phyloP scores from a whole-genome alignment of 2,113 vertebrate species.

The Crotalus tigris region DNA sequence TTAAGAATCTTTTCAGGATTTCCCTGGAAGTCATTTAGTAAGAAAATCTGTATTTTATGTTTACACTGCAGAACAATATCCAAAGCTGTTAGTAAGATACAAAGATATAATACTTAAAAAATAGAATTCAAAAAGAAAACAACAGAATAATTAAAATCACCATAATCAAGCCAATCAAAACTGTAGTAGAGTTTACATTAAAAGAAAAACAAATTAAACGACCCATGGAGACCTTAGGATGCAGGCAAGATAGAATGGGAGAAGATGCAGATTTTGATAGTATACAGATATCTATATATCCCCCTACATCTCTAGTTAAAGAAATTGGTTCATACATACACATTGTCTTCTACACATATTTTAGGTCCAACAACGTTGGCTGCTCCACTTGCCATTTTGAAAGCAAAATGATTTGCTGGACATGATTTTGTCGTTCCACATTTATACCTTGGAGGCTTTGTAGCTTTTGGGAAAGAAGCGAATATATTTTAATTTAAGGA shows the following conservation, averaged over 20 bases:
- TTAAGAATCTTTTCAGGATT: not conserved
- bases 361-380: conserved; percentile 94
- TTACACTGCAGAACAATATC: not conserved
- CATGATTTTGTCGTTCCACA: conserved; percentile 89
- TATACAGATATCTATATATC: not conserved
- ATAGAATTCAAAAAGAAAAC: not conserved
- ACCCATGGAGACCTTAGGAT: not conserved
- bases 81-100: not conserved
- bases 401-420: conserved; percentile 87
- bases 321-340: conserved; percentile 74
- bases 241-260: not conserved
- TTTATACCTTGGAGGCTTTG: conserved; percentile 77
- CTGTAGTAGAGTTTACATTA: not conserved
- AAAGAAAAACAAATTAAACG: not conserved
- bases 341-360: conserved; percentile 90
- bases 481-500: conserved; percentile 31
- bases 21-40: not conserved
- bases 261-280: not conserved
- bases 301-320: not conserved
- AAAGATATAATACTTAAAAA: not conserved
- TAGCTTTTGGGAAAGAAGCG: conserved; percentile 68
- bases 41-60: not conserved
- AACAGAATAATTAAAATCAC: not conserved
- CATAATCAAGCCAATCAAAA: not conserved
- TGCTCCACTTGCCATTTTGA: conserved; percentile 95